Evolutionary conservation across 2,113 vertebrate species (phyloP), one percentile per base, ranked within the genome.

Genomic region (Carassius carassius): DNA sequence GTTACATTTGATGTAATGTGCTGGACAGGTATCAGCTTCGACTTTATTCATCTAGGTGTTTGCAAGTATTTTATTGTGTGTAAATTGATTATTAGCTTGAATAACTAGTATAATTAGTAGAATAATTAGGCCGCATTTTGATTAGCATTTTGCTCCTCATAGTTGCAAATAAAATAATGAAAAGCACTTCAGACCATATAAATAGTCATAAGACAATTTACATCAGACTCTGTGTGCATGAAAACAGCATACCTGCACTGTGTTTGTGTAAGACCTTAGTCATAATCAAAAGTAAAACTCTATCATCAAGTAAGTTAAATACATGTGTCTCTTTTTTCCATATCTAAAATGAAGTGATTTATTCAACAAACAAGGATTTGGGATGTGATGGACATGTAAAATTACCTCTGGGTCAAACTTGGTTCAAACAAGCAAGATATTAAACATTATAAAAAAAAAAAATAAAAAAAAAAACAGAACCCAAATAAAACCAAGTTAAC

Each of bases 1-100:
- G 5, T 84, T 78, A 69, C 83, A 17, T 49, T 41, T 69, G 29
- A 69, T 75, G 25, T 32, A 35, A n/a, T 83, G 41, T 47, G 69
- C 69, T 73, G 41, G n/a, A 37, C 67, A 56, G 32, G 75, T 78
- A 56, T 56, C 51, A 35, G 51, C 21, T 35, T 11, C 0, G 8
- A 29, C 29, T n/a, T 58, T n/a, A 58, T 58, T 29, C 51, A 17
- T 6, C 5, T 41, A 56, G 51, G 47, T 29, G 35, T 37, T 23
- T 62, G 19, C 35, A 60, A 60, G 32, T 23, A 23, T 23, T 41
- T 8, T 1, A 62, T 14, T 2, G 21, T 58, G 9, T 58, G 58
- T 23, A 77, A 77, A 12, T 75, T 0, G 10, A 32, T 77, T 44
- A 44, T 44, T 51, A 58, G 49, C 29, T 77, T 35, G 3, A 35